Conservation (phyloP, 92 coral and sea anemone species). For the Hydrozoanthus gracilis region DNA sequence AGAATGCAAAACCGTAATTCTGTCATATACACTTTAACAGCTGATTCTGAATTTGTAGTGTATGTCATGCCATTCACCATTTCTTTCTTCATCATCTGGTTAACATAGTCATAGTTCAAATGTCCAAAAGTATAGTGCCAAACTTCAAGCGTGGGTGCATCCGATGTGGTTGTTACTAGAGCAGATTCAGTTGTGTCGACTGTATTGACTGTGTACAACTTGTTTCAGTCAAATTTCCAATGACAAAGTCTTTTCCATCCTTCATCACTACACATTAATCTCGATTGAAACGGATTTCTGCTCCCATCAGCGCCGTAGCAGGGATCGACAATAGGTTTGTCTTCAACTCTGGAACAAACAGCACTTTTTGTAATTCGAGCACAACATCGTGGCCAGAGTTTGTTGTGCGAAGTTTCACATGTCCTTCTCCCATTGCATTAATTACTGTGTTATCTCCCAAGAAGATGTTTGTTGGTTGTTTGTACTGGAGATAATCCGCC, state of each 20-base stretch:
- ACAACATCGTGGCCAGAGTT: constrained; percentile 33
- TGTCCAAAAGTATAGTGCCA: constrained; percentile 75
- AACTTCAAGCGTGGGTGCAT: constrained; percentile 56
- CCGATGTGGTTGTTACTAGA: constrained; percentile 56
- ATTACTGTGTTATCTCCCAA: constrained; percentile 64
- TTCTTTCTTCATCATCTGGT: constrained; percentile 58
- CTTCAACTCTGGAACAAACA: constrained; percentile 61
- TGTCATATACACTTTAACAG: too few relatives aligned
- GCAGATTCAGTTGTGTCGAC: constrained; percentile 57
- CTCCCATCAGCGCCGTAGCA: constrained; percentile 64
- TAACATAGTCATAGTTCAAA: constrained; percentile 55
- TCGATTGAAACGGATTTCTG: constrained; percentile 45
- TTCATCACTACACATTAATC: constrained; percentile 48
- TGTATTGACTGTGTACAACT: constrained; percentile 58
- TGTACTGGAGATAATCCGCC: constrained; percentile 59
- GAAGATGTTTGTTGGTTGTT: constrained; percentile 62
- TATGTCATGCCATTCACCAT: constrained; percentile 61
- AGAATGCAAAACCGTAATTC: too few relatives aligned
- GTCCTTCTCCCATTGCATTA: constrained; percentile 64
- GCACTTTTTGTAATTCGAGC: constrained; percentile 57
- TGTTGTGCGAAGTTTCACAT: constrained; percentile 53
- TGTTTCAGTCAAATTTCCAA: constrained; percentile 43
- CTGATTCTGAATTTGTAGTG: background rate
- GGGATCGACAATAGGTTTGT: constrained; percentile 62
- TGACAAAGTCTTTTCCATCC: constrained; percentile 46